Conservation (phyloP, 2,888 invertebrate genomes). For the Teleogryllus oceanicus region DNA sequence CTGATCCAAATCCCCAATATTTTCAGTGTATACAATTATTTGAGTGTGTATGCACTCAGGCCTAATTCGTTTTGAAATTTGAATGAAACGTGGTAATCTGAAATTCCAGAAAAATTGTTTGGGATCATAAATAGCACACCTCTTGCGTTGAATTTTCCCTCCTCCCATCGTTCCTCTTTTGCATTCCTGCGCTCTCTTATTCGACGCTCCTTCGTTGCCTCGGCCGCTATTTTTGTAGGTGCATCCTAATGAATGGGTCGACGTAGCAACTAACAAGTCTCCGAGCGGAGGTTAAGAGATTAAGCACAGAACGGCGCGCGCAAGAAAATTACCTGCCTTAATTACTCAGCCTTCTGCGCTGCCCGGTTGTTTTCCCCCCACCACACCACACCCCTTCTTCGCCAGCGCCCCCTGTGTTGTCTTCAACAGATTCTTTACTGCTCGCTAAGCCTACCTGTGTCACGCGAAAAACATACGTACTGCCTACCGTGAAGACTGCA, state of each 20-base stretch:
- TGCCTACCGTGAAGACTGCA: too few relatives aligned
- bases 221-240: neutral
- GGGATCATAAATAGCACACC: too few relatives aligned
- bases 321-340: slow-evolving; percentile 1
- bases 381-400: neutral
- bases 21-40: too few relatives aligned
- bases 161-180: neutral
- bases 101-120: too few relatives aligned
- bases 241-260: neutral
- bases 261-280: slow-evolving; percentile 7
- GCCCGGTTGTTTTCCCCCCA: neutral
- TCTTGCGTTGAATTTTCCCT: neutral
- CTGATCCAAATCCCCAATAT: too few relatives aligned
- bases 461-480: too few relatives aligned
- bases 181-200: neutral
- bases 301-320: neutral
- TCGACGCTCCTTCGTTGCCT: neutral
- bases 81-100: too few relatives aligned
- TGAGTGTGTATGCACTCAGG: too few relatives aligned
- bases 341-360: neutral
- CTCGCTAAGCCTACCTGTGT: too few relatives aligned
- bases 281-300: slow-evolving; percentile 4
- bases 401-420: neutral
- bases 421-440: too few relatives aligned
- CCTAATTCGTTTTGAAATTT: too few relatives aligned